These are phyloP conservation scores for Pangasianodon gigas DNA, from an alignment of 2,113 vertebrate genomes.

Conservation along the genomic window DNA sequence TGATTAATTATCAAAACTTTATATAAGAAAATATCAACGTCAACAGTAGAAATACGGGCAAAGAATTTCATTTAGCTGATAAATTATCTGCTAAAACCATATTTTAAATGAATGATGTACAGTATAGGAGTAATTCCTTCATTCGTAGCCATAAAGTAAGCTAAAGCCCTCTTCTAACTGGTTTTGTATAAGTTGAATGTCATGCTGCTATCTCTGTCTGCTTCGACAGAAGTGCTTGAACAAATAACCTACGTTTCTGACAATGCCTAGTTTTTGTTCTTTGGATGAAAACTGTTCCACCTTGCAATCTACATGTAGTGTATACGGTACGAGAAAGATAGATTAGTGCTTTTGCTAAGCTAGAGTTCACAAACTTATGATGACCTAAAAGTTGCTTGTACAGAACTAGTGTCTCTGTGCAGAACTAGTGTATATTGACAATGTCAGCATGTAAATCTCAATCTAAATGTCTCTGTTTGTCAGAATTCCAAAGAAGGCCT, in stretches of 20 bases:
- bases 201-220: no score
- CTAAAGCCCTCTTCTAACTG: no score
- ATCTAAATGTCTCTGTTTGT: not conserved
- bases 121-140: not conserved
- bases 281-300: not conserved
- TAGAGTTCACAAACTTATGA: not conserved
- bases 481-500: slow-evolving; percentile 87
- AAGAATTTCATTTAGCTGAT: not conserved
- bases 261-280: not conserved
- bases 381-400: not conserved
- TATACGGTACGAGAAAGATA: not conserved
- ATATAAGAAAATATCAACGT: not conserved
- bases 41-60: not conserved
- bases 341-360: not conserved
- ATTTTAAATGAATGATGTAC: not conserved
- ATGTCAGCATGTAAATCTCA: not conserved
- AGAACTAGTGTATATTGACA: not conserved
- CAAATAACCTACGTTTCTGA: not conserved
- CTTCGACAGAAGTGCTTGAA: not conserved
- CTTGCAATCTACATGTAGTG: not conserved
- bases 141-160: not conserved
- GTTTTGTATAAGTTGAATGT: no score
- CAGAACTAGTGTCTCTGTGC: not conserved
- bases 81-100: not conserved
- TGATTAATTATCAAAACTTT: not conserved